A percentile compares a stretch with the other conserved stretches of the same genome.
Evolutionary conservation across 2,113 vertebrate genomes (phyloP).

Genomic region (Dromiciops gliroides): DNA sequence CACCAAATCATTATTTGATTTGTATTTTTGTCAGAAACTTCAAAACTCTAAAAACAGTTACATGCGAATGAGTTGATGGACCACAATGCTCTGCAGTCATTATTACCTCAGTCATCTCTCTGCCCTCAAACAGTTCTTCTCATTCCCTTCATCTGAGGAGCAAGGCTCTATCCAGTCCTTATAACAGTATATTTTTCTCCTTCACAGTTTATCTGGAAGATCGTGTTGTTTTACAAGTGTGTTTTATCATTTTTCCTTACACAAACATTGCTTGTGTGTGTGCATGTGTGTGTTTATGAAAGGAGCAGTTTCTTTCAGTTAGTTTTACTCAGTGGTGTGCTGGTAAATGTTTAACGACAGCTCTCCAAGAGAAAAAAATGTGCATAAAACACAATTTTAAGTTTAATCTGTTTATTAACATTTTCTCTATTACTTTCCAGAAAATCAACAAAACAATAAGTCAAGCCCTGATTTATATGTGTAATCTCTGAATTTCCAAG

Average conservation of each 20-base stretch:
- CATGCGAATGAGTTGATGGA: not conserved
- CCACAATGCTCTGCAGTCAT: not conserved
- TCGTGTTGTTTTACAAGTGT: not conserved
- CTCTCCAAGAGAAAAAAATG: not conserved
- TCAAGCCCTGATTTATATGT: not conserved
- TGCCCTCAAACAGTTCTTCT: not conserved
- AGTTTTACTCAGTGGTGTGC: not conserved
- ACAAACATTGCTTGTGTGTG: not conserved
- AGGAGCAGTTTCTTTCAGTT: not conserved
- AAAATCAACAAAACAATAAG: not conserved
- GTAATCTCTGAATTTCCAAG: not conserved
- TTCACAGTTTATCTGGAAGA: not conserved
- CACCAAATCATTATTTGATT: not conserved
- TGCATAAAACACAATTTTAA: not conserved
- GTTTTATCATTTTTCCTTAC: not conserved
- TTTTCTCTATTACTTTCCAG: not conserved
- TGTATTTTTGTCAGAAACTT: not conserved
- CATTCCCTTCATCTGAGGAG: not conserved
- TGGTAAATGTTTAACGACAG: not conserved
- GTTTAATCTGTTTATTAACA: not conserved
- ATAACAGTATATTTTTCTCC: too few species aligned
- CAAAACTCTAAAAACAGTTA: not conserved
- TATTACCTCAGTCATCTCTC: not conserved
- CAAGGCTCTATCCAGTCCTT: too few species aligned
- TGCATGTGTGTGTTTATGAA: too few species aligned